Evolutionary conservation across 2,888 invertebrate genomes (phyloP), one percentile per base, ranked within the genome.

Genomic region (Aelia acuminata): DNA sequence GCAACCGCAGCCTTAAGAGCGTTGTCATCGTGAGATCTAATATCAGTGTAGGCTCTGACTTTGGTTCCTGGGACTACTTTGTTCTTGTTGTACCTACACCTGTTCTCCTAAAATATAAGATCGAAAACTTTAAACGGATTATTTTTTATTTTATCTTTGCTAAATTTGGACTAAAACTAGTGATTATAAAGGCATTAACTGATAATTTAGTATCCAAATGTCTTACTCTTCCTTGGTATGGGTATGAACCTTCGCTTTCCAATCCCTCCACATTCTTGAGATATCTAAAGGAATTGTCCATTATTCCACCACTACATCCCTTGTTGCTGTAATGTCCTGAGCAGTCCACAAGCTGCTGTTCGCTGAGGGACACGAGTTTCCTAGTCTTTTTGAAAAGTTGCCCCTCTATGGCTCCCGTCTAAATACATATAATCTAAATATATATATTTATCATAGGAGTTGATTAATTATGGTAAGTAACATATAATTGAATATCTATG

Each of bases 1-100:
- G 85, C 85, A 11, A 85, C 49, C 20, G 85, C 85, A 35, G 50
- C n/a, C 49, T 85, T 85, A 3, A 85, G 26, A 35, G 53, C 85
- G n/a, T 57, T 20, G 4, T 85, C 85, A 22, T 85, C 39, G 0
- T 35, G 11, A 13, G 26, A 8, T 11, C 13, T 22, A 2, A 85
- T 43, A 35, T 85, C 85, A 31, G 43, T 43, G n/a, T 53, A 85
- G 13, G 53, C 49, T 39, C 18, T 53, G 53, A 53, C 85, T 85
- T 50, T 53, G 53, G 53, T 70, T 18, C 63, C 63, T 5, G 63
- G 13, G 0, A 49, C 85, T 31, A 85, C 57, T 3, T 85, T 39
- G 15, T 50, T 3, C 47, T 85, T 57, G 39, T 57, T 85, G 85
- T 50, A 85, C 43, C 85, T 85, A 26, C 85, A 85, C 18, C 5